Conservation (phyloP, 1,140 invertebrate species). For the Bilobella aurantiaca region DNA sequence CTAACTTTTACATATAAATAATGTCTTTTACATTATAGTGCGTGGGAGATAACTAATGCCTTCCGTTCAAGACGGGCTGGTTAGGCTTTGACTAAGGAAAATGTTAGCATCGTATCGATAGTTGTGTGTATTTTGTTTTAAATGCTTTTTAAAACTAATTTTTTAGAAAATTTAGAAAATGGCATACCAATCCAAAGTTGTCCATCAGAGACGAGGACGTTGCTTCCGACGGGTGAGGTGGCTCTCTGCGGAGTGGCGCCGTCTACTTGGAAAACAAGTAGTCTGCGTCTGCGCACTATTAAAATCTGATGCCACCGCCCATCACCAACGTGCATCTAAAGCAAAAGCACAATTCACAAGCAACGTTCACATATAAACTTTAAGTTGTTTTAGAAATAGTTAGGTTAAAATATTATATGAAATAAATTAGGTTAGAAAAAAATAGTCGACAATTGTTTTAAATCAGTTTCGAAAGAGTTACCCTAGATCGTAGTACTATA, state of each 20-base stretch:
- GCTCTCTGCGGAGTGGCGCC: slow-evolving; percentile 50
- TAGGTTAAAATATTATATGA: background rate
- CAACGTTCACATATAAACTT: background rate
- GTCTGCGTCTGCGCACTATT: slow-evolving; percentile 54
- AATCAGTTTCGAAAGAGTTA: too few relatives aligned
- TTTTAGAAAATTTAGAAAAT: slow-evolving; percentile 2
- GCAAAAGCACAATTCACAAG: background rate
- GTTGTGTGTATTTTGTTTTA: too few relatives aligned
- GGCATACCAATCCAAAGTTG: slow-evolving; percentile 61
- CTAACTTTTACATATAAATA: background rate
- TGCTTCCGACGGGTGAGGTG: slow-evolving; percentile 52
- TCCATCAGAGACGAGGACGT: slow-evolving; percentile 60
- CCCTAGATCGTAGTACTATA: slow-evolving; percentile 46
- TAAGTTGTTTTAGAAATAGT: too few relatives aligned
- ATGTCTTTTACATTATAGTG: background rate
- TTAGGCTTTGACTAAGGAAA: too few relatives aligned
- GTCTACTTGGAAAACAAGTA: slow-evolving; percentile 59
- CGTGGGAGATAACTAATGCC: too few relatives aligned
- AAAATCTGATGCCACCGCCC: slow-evolving; percentile 61
- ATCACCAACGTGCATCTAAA: slow-evolving; percentile 49
- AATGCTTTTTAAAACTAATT: slow-evolving; percentile 15
- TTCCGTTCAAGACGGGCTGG: too few relatives aligned
- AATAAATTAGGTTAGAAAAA: too few relatives aligned
- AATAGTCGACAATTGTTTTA: too few relatives aligned
- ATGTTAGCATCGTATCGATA: too few relatives aligned